Percentiles rank a stretch among this genome's conserved stretches.
These are phyloP conservation scores for Scyliorhinus canicula DNA, from an alignment of 2,797 vertebrate species.

Conservation along the genomic window DNA sequence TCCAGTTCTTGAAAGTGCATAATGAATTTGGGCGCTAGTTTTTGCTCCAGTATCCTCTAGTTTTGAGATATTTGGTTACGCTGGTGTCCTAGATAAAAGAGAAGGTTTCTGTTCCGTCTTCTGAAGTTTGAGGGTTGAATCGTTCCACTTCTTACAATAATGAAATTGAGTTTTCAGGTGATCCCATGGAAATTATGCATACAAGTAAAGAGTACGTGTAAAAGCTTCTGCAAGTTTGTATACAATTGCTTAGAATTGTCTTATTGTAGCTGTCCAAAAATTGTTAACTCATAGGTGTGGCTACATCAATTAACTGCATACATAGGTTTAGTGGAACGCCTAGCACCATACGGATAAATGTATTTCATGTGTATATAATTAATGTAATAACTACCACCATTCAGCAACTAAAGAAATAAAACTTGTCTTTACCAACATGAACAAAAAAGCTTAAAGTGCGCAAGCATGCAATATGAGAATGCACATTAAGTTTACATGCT, in stretches of 20 bases:
- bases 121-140: conserved; percentile 21
- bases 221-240: no score
- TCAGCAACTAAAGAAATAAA: neutral
- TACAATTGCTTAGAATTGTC: neutral
- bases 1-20: no score
- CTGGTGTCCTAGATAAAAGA: conserved; percentile 20
- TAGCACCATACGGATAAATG: neutral
- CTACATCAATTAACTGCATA: neutral
- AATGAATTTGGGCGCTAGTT: conserved; percentile 5
- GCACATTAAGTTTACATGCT: neutral
- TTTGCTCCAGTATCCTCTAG: neutral
- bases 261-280: neutral
- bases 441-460: neutral
- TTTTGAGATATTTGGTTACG: conserved; percentile 1
- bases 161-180: neutral
- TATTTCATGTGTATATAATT: neutral
- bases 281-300: neutral
- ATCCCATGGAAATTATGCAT: neutral
- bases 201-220: neutral
- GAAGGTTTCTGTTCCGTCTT: conserved; percentile 35
- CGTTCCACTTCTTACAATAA: conserved; percentile 34
- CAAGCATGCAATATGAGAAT: neutral
- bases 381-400: neutral
- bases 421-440: neutral
- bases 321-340: neutral